phyloP scores from a whole-genome alignment of 2,888 invertebrate species.

The Omphaloscelis lunosa region DNA sequence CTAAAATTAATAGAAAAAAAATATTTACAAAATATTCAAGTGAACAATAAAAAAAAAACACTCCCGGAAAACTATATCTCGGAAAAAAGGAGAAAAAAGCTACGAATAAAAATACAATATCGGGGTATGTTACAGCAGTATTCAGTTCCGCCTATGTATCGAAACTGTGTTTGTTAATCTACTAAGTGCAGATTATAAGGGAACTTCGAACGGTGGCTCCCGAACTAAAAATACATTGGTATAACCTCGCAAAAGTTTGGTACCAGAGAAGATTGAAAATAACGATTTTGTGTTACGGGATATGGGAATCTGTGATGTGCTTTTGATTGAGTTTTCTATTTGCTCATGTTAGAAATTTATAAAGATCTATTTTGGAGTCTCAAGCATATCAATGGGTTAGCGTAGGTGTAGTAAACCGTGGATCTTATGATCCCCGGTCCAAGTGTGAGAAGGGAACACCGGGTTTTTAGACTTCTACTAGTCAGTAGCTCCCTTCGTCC shows the following conservation, averaged over 20 bases:
- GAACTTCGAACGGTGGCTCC: conserved; percentile 36
- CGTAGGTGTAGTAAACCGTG: background rate
- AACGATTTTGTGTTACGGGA: conserved; percentile 10
- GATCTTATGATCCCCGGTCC: no score
- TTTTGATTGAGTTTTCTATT: conserved; percentile 13
- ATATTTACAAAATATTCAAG: background rate
- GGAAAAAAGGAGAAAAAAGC: conserved; percentile 22
- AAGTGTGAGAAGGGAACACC: no score
- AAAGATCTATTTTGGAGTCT: background rate
- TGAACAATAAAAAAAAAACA: conserved; percentile 20
- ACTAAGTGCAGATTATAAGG: conserved; percentile 69
- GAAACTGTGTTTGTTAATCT: conserved; percentile 68
- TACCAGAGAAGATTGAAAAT: conserved; percentile 35
- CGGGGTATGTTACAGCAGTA: conserved; percentile 38
- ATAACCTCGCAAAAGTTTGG: conserved; percentile 30
- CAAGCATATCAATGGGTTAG: background rate
- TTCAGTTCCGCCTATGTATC: conserved; percentile 49
- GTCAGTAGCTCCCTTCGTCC: no score
- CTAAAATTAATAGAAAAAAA: background rate
- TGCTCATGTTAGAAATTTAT: background rate
- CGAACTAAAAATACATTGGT: conserved; percentile 55
- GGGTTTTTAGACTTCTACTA: no score
- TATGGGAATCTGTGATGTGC: background rate
- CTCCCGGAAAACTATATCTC: conserved; percentile 1
- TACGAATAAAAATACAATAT: conserved; percentile 54